Evolutionary conservation across 2,888 invertebrate species (phyloP).

Genomic region (Monochamus alternatus): DNA sequence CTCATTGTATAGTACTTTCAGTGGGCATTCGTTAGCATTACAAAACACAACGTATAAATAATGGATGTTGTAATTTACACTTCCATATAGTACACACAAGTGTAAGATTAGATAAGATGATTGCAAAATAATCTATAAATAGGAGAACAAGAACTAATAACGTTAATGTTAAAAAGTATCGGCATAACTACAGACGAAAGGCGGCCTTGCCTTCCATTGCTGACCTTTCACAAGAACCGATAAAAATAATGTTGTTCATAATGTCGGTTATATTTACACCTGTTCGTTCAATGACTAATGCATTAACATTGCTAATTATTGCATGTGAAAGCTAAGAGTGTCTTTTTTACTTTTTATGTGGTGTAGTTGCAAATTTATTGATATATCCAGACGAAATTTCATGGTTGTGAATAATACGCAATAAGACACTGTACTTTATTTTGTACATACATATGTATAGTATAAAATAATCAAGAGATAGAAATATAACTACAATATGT

Average conservation of each 20-base stretch:
- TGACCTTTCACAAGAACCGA: slow-evolving; percentile 13
- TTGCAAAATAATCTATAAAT: slow-evolving; percentile 15
- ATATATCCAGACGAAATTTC: not conserved
- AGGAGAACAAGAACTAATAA: not conserved
- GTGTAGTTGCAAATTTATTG: too few species aligned
- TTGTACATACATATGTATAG: too few species aligned
- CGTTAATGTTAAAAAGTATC: not conserved
- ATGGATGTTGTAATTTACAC: not conserved
- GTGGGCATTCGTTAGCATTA: not conserved
- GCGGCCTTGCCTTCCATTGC: slow-evolving; percentile 9
- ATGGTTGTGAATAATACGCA: not conserved
- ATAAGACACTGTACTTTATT: too few species aligned
- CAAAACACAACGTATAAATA: not conserved
- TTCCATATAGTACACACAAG: not conserved
- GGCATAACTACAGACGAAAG: not conserved
- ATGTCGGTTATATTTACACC: slow-evolving; percentile 6
- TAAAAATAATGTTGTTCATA: not conserved
- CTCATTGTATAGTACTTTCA: too few species aligned
- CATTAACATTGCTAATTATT: slow-evolving; percentile 3
- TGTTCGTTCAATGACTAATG: slow-evolving; percentile 12
- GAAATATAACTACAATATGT: too few species aligned
- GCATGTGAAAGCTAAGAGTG: not conserved
- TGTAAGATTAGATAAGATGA: not conserved
- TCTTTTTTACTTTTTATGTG: not conserved
- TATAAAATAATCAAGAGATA: too few species aligned